phyloP scores from a whole-genome alignment of 2,113 vertebrate species.

The Podilymbus podiceps region DNA sequence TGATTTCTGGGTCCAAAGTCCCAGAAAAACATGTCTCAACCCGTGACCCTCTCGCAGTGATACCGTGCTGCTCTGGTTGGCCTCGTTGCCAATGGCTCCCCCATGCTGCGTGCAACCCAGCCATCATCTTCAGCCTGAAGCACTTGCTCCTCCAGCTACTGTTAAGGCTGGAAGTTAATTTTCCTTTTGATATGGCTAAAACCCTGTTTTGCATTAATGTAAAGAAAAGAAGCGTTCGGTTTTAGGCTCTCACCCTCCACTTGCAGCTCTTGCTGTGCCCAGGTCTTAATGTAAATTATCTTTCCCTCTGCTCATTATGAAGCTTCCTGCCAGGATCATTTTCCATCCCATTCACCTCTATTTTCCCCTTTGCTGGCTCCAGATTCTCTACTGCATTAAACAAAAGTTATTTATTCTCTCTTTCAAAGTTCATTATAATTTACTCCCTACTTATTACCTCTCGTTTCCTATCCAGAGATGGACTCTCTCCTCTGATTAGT shows the following conservation, averaged over 20 bases:
- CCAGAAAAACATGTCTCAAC: not conserved
- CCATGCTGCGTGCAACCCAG: fast-evolving
- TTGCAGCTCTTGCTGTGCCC: not conserved
- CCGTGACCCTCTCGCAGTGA: fast-evolving
- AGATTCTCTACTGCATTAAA: not conserved
- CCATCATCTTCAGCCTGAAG: not conserved
- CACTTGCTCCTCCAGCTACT: not conserved
- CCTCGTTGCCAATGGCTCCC: fast-evolving
- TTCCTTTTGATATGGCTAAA: not conserved
- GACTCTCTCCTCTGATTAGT: not conserved
- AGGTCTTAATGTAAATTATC: not conserved
- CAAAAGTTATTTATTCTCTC: not conserved
- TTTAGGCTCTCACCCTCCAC: not conserved
- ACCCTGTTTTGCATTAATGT: fast-evolving
- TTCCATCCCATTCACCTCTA: not conserved
- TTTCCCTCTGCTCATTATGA: not conserved
- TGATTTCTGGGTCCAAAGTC: fast-evolving
- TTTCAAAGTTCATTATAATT: not conserved
- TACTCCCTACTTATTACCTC: not conserved
- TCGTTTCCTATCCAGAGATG: not conserved
- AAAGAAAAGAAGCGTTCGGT: not conserved
- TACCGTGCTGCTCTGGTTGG: fast-evolving
- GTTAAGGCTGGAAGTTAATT: not conserved
- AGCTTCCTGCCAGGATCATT: not conserved
- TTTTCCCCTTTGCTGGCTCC: not conserved